Percentiles rank a stretch among this genome's conserved stretches.
These are phyloP conservation scores for Halocynthia aurantium DNA, from an alignment of 23 tunicate genomes.

Conservation along the genomic window DNA sequence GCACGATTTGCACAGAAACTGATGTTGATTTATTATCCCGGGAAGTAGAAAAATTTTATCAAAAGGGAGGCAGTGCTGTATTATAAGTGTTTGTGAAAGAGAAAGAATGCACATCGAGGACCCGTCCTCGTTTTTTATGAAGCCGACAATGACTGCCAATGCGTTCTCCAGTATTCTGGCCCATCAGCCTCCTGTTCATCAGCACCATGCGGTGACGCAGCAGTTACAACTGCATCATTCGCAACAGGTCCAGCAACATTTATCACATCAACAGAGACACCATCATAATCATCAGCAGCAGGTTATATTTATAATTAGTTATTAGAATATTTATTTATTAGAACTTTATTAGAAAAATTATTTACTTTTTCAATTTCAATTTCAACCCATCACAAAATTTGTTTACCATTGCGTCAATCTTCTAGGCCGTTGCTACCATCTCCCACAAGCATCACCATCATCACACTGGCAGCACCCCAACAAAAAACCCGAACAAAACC, in stretches of 20 bases:
- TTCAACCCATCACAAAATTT: neutral
- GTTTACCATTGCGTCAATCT: too few relatives aligned
- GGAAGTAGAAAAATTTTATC: too few relatives aligned
- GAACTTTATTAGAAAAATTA: neutral
- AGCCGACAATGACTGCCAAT: conserved; percentile 31
- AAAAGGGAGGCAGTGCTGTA: too few relatives aligned
- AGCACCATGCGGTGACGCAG: conserved; percentile 1
- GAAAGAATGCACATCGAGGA: conserved; percentile 20
- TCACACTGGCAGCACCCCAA: conserved; percentile 8
- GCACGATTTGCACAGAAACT: too few relatives aligned
- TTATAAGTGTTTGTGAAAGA: too few relatives aligned
- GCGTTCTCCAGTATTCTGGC: conserved; percentile 16
- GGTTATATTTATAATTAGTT: neutral
- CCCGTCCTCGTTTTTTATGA: conserved; percentile 1
- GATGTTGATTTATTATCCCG: too few relatives aligned
- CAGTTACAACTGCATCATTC: neutral
- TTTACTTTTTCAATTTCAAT: neutral
- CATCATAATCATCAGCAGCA: conserved; percentile 7
- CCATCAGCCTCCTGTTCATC: conserved; percentile 8
- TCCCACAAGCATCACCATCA: neutral
- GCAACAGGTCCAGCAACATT: conserved; percentile 1
- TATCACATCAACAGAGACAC: conserved; percentile 5
- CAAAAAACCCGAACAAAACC: conserved; percentile 20
- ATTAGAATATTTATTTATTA: neutral
- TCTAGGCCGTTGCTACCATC: too few relatives aligned